These are phyloP conservation scores for Melopsittacus undulatus DNA, from an alignment of 2,797 vertebrate genomes.

Conservation along the genomic window DNA sequence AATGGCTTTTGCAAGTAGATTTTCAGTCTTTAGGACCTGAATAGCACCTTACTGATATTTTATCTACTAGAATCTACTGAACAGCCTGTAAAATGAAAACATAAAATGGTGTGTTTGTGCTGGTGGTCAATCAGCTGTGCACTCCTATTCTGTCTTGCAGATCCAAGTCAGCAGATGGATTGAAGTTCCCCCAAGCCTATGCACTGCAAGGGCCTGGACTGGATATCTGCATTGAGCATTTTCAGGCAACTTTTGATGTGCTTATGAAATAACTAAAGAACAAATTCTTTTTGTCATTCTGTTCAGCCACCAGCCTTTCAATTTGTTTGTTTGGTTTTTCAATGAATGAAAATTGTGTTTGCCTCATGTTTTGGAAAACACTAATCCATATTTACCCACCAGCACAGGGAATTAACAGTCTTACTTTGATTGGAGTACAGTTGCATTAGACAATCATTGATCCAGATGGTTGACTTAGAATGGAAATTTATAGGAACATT, in stretches of 20 bases:
- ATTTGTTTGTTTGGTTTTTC: neutral
- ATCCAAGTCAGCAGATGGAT: neutral
- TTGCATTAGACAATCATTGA: slow-evolving; percentile 48
- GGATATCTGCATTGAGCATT: neutral
- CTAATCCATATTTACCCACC: neutral
- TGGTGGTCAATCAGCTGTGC: neutral
- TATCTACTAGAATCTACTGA: neutral
- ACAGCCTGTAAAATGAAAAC: neutral
- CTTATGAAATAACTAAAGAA: neutral
- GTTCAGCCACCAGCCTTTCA: neutral
- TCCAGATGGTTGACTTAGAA: slow-evolving; percentile 12
- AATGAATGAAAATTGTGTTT: slow-evolving; percentile 9
- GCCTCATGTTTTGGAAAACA: neutral
- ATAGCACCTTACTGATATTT: neutral
- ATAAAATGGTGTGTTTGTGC: neutral
- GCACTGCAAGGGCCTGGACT: neutral
- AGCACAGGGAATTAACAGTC: slow-evolving; percentile 7
- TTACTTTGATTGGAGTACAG: neutral
- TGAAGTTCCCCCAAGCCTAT: neutral
- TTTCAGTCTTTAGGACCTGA: neutral
- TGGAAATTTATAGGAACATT: slow-evolving; percentile 36
- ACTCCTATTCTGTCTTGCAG: neutral
- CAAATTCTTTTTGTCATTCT: neutral
- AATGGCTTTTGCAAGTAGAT: neutral
- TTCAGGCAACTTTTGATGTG: neutral